These are phyloP conservation scores for Chrysoperla carnea DNA, from an alignment of 1,140 invertebrate genomes.

Conservation along the genomic window DNA sequence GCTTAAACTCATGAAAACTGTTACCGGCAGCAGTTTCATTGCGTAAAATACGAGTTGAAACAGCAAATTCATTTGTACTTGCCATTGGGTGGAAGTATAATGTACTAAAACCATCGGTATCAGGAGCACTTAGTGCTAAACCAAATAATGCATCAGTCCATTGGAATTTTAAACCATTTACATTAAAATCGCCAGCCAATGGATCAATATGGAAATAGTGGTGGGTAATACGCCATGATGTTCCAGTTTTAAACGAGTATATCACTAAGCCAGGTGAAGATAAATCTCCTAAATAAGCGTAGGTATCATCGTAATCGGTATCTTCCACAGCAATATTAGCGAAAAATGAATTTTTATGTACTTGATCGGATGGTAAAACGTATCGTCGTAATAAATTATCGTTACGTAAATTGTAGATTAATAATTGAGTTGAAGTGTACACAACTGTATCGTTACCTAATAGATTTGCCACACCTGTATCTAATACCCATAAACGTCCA, in stretches of 20 bases:
- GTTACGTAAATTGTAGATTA: conserved; percentile 55
- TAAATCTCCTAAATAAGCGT: conserved; percentile 44
- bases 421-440: conserved; percentile 34
- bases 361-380: conserved; percentile 36
- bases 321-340: conserved; percentile 59
- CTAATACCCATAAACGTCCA: conserved; percentile 55
- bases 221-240: conserved; percentile 50
- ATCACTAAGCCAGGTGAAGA: conserved; percentile 44
- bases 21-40: conserved; percentile 30
- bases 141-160: conserved; percentile 64
- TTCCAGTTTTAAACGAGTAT: conserved; percentile 45
- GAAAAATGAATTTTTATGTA: conserved; percentile 49
- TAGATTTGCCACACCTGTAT: conserved; percentile 47
- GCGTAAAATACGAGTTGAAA: conserved; percentile 43
- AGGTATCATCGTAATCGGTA: conserved; percentile 42
- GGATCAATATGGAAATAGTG: conserved; percentile 54
- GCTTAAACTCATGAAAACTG: conserved; percentile 45
- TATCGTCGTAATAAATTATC: conserved; percentile 45
- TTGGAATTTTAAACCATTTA: conserved; percentile 49
- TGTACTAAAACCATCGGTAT: conserved; percentile 43
- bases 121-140: conserved; percentile 35
- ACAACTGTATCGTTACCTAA: conserved; percentile 25
- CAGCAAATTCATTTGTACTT: conserved; percentile 52
- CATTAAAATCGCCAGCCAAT: conserved; percentile 45
- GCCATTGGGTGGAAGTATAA: conserved; percentile 62